phyloP scores from a whole-genome alignment of 2,888 invertebrate species.

The Timandra comae region DNA sequence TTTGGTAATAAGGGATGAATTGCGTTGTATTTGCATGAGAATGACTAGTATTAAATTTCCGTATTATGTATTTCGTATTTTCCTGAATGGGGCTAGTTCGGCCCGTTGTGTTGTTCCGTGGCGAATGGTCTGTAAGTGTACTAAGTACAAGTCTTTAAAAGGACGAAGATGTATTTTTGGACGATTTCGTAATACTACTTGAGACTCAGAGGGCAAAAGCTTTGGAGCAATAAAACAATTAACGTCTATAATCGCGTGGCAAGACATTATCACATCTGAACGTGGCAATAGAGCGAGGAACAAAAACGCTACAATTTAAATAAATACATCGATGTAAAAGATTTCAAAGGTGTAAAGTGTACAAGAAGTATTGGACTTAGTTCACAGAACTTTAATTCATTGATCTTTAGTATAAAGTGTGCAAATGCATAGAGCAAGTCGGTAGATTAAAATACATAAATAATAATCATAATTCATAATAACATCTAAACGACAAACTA shows the following conservation, averaged over 20 bases:
- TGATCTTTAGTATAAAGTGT: conserved; percentile 34
- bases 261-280: conserved; percentile 68
- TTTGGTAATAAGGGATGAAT: too few species aligned
- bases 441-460: conserved; percentile 46
- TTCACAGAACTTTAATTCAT: conserved; percentile 10
- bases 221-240: conserved; percentile 44
- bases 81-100: conserved; percentile 27
- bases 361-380: too few species aligned
- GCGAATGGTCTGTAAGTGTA: conserved; percentile 47
- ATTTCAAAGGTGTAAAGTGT: too few species aligned
- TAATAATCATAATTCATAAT: conserved; percentile 46
- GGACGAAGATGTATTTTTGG: conserved; percentile 74
- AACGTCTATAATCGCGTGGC: conserved; percentile 47
- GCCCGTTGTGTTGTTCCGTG: conserved; percentile 40
- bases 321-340: too few species aligned
- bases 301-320: conserved; percentile 38
- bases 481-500: conserved; percentile 57
- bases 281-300: conserved; percentile 45
- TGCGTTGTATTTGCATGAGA: too few species aligned
- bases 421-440: conserved; percentile 31
- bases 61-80: conserved; percentile 34
- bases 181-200: conserved; percentile 59
- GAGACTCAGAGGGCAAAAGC: conserved; percentile 43
- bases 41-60: too few species aligned
- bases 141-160: conserved; percentile 72